Conservation (phyloP, 2,888 invertebrate genomes). For the Melieria crassipennis region DNA sequence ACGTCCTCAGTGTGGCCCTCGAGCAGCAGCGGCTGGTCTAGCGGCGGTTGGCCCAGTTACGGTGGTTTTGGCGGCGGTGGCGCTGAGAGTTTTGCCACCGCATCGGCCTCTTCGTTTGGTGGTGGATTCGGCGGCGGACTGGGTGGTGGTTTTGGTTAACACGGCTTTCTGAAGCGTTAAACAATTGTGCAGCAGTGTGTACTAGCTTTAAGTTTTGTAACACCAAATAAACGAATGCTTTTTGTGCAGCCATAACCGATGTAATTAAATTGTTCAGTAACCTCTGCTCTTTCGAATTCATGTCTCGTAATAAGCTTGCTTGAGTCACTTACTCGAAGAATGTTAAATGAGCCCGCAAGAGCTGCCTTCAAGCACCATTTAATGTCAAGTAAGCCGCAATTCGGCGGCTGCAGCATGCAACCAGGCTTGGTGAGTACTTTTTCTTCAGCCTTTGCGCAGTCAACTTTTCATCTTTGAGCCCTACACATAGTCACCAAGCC, state of each 20-base stretch:
- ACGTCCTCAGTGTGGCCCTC: neutral
- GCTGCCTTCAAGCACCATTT: constrained; percentile 3
- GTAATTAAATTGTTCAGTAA: neutral
- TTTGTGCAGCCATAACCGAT: neutral
- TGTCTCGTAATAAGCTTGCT: too few species aligned
- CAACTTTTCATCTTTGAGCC: neutral
- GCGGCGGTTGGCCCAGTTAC: constrained; percentile 34
- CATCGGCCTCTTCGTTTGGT: constrained; percentile 19
- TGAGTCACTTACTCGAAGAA: constrained; percentile 4
- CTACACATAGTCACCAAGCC: neutral
- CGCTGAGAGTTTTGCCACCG: constrained; percentile 8
- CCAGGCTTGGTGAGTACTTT: neutral
- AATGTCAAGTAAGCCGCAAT: neutral
- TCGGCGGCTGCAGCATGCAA: neutral
- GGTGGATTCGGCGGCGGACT: constrained; percentile 21
- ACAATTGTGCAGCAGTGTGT: constrained; percentile 3
- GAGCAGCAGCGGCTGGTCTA: constrained; percentile 10
- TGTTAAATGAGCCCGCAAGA: constrained; percentile 1
- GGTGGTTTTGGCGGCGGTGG: constrained; percentile 18
- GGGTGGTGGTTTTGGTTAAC: constrained; percentile 6
- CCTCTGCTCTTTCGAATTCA: too few species aligned
- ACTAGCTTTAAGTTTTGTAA: neutral
- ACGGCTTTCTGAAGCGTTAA: constrained; percentile 2
- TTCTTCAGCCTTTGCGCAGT: neutral
- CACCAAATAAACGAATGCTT: neutral